phyloP scores from a whole-genome alignment of 1,140 invertebrate genomes.

The Drosophila tsacasi region DNA sequence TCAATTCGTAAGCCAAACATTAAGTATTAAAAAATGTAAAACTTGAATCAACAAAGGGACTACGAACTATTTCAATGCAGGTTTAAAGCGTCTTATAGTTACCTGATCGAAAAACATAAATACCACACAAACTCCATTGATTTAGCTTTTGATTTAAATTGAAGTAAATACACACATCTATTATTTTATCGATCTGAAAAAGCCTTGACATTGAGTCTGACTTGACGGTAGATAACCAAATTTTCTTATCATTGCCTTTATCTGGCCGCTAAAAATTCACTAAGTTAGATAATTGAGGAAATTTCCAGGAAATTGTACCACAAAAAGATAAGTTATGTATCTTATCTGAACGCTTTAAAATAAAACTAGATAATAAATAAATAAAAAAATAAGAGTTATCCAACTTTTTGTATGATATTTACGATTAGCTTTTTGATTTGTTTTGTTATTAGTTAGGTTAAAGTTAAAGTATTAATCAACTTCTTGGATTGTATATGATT shows the following conservation, averaged over 20 bases:
- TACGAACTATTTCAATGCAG: neutral
- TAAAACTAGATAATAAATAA: constrained; percentile 1
- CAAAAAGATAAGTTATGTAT: constrained; percentile 13
- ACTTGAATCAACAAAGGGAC: neutral
- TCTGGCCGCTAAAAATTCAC: neutral
- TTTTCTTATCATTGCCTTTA: neutral
- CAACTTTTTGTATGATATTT: neutral
- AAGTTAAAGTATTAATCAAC: neutral
- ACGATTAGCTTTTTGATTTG: neutral
- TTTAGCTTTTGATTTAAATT: too few species aligned
- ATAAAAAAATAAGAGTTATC: constrained; percentile 3
- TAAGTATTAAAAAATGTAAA: neutral
- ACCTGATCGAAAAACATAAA: neutral
- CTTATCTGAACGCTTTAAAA: neutral
- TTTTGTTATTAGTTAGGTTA: neutral
- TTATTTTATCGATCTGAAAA: neutral
- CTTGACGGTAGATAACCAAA: neutral
- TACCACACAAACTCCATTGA: too few species aligned
- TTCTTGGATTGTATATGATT: neutral
- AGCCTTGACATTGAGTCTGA: neutral
- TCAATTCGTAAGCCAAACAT: neutral
- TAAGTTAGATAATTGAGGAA: too few species aligned
- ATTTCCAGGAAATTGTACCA: neutral
- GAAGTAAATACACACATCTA: too few species aligned
- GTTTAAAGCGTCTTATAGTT: neutral